Conservation (phyloP, 2,888 invertebrate genomes). For the Orgyia antiqua region DNA sequence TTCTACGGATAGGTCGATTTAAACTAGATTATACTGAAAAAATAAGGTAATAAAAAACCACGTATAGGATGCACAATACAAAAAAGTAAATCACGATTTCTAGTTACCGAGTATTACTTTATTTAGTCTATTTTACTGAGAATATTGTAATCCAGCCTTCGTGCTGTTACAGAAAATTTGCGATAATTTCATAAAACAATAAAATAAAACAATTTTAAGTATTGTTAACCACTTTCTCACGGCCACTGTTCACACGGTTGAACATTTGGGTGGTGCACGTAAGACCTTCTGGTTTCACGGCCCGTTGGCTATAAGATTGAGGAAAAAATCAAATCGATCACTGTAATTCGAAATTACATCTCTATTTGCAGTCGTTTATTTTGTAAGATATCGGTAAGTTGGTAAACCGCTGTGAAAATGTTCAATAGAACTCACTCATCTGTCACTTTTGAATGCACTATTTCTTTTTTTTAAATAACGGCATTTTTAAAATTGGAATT, state of each 20-base stretch:
- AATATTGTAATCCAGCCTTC: no score
- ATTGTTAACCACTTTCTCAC: slow-evolving; percentile 60
- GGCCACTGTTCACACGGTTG: slow-evolving; percentile 49
- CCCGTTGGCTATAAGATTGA: slow-evolving; percentile 49
- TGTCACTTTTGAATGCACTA: slow-evolving; percentile 13
- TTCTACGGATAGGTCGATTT: no score
- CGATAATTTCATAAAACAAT: slow-evolving; percentile 28
- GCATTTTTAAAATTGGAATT: slow-evolving; percentile 17
- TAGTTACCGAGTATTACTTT: no score
- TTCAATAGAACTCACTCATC: slow-evolving; percentile 18
- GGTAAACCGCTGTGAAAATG: slow-evolving; percentile 32
- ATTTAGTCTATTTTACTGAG: no score
- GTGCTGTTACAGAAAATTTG: no score
- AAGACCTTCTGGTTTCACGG: slow-evolving; percentile 61
- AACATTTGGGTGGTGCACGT: slow-evolving; percentile 54
- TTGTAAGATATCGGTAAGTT: slow-evolving; percentile 28
- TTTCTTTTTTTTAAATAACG: slow-evolving; percentile 15
- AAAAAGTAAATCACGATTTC: no score
- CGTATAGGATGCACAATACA: no score
- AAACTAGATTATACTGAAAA: no score
- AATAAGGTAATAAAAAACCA: no score
- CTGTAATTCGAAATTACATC: slow-evolving; percentile 27
- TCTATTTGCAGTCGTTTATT: slow-evolving; percentile 28
- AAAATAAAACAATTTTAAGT: slow-evolving; percentile 4
- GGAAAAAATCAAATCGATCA: slow-evolving; percentile 27